Evolutionary conservation across 2,113 vertebrate genomes (phyloP), one percentile per base, ranked within the genome.

Genomic region (Coryphaenoides rupestris): DNA sequence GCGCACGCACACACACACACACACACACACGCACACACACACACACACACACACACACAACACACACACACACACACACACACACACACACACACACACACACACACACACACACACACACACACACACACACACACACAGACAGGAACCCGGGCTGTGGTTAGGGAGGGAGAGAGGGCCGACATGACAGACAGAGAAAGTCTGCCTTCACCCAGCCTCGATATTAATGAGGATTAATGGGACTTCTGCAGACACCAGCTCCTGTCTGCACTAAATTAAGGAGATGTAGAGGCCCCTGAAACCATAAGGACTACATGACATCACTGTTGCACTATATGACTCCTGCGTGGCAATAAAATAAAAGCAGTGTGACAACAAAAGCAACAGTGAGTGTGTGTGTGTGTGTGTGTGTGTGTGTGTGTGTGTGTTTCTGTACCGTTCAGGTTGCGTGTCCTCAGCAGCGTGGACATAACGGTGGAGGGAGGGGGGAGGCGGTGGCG

Each of bases 191-290:
- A 0, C 26, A 62, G 21, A 16, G 16, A 63, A 67, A 22, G 50
- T 60, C 2, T 68, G 79, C 13, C 21, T 56, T 3, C 52, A 47
- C 66, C 33, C n/a, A n/a, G 2, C 67, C 52, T 21, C 68, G 70
- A 76, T 70, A 63, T 12, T 21, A 59, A 64, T 54, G 63, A 33
- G 69, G 70, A 53, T 63, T 24, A 24, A 45, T 64, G 19, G 15
- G 21, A 58, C 22, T 13, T 54, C 66, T 65, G 28, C 68, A 67
- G 74, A 67, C 68, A 74, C 14, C 73, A 72, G 77, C 84, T 85
- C 69, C 83, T 58, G 79, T 76, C 81, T 84, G 80, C 78, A 76
- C 70, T 71, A 40, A 82, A 81, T 81, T 80, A 80, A 66, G 60
- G 54, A 78, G 63, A 79, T 78, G 85, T 77, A 78, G 74, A 75